Evolutionary conservation across 2,113 vertebrate species (phyloP), one percentile per base, ranked within the genome.

Genomic region (Paralichthys olivaceus): DNA sequence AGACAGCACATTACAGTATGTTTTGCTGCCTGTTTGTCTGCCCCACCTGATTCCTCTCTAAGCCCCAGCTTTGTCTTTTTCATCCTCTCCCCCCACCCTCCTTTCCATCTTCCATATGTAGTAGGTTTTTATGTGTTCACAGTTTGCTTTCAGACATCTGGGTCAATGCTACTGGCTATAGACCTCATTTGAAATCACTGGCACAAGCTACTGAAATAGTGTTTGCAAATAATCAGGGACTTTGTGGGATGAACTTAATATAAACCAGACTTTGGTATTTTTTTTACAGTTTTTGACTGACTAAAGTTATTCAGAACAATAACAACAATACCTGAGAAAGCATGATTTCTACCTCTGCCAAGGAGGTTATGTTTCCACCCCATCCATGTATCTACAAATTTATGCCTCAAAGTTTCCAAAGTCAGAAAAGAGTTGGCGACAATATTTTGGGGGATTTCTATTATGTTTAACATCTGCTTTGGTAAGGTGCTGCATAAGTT

Each of bases 401-500:
- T 34, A 8, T 32, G 7, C 60, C 53, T 72, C 7, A 58, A 40
- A 19, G 15, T 3, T 32, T 84, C 66, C 68, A 0, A 34, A 32
- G 9, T 69, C 47, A 32, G 28, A 69, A 43, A 62, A 47, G 19
- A 56, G 29, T 25, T 0, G 0, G 45, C 14, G 13, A 57, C 5
- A 19, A 32, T 22, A 17, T 9, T 57, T 60, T 61, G 62, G 57
- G 17, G 4, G 26, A 49, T 29, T 40, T 58, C 20, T 72, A 7
- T 26, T 57, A 70, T 61, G 22, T 37, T 14, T 57, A 68, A 72
- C 69, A 82, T 68, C 57, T 82, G 63, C 25, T 75, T 74, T 64
- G 0, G 9, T 23, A 57, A 63, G 56, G 22, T 59, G 22, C 34
- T 20, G 14, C 43, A n/a, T n/a, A n/a, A 14, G 8, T 20, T 20